Base-by-base conservation (phyloP, 2,888 invertebrate genomes). In the Caenorhabditis japonica region DNA sequence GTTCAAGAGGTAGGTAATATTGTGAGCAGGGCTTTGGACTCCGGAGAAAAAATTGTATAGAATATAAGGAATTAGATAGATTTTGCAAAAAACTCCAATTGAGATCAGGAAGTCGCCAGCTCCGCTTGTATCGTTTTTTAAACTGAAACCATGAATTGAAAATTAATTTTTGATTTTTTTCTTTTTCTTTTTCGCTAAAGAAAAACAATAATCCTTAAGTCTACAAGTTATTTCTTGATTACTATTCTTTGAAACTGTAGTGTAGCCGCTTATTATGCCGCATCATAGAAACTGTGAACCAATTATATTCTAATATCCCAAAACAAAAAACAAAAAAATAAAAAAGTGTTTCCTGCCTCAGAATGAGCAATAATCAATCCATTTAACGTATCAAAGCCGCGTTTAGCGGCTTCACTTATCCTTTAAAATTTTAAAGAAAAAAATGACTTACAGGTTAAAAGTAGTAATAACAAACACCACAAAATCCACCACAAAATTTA, bases 11-110 rank as follows among this genome's bases (percentile, higher is more conserved):
- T 43, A 66, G 43, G 13, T 43, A 56, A 66, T 66, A 15, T 66
- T 66, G 34, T 66, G 56, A 12, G 56, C 66, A 7, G 66, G 66
- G 33, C 56, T 56, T 21, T 66, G 49, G 17, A 17, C 23, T 19
- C 66, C 66, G 17, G 66, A 56, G 33, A 66, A 56, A 56, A 66
- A 66, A 19, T 56, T 66, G 66, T 66, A 66, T 36, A 66, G 51
- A 10, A 66, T 36, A 33, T 66, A 66, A 13, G 66, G 66, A 21
- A 66, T 56, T n/a, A 66, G 38, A 41, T 66, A 66, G 56, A 66
- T 43, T 38, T 66, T 66, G 66, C 66, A 66, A 44, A 66, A 66
- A 10, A 66, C 66, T 1, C 66, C 66, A 23, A 56, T 66, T 12
- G 66, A 66, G 25, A 66, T 56, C 43, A 66, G 49, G 51, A 66